phyloP scores from a whole-genome alignment of 2,113 vertebrate genomes.

The Saimiri boliviensis region DNA sequence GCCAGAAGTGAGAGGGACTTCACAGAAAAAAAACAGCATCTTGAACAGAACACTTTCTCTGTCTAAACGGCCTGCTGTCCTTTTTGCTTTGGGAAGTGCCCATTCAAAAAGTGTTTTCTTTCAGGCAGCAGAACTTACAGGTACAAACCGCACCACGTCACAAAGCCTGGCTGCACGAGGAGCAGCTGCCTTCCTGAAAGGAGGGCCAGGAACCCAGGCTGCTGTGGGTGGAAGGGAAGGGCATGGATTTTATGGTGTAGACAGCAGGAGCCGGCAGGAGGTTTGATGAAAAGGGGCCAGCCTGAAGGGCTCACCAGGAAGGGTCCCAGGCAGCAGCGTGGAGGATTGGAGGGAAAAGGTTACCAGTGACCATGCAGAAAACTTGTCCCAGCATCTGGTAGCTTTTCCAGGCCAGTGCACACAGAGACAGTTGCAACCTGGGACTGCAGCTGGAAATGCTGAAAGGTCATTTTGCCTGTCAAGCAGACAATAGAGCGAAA shows the following conservation, averaged over 20 bases:
- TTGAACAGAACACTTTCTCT: background rate
- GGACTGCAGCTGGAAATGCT: background rate
- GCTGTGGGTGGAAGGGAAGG: background rate
- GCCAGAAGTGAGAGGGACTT: background rate
- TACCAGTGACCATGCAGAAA: background rate
- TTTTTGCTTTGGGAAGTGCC: background rate
- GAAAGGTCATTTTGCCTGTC: background rate
- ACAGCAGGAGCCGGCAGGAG: background rate
- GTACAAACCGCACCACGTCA: background rate
- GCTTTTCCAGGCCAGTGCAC: background rate
- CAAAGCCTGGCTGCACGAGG: background rate
- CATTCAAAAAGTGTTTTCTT: background rate
- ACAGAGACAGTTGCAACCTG: background rate
- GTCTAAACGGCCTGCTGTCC: background rate
- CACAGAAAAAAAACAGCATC: background rate
- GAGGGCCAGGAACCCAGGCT: background rate
- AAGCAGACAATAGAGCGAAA: constrained; percentile 47
- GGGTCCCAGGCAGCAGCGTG: background rate
- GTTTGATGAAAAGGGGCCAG: background rate
- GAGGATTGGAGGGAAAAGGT: background rate
- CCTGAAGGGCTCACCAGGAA: background rate
- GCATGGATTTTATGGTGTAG: background rate
- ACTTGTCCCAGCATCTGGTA: background rate
- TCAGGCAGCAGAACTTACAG: background rate
- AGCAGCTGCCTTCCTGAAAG: too few relatives aligned